Base-by-base conservation (phyloP, 2,797 vertebrate species). In the Notamacropus eugenii region DNA sequence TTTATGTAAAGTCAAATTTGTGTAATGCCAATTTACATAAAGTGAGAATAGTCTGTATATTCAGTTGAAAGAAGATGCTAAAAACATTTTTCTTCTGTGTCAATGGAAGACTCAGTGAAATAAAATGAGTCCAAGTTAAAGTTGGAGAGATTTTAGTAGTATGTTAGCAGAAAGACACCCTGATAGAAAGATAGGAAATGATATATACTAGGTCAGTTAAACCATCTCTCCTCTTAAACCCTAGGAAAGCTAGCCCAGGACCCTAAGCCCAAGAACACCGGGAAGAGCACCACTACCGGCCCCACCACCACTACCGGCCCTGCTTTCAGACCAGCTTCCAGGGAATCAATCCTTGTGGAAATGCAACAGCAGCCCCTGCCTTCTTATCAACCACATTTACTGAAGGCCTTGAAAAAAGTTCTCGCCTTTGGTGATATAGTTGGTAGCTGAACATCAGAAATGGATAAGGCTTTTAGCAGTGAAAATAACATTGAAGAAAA, bases 121-220 rank as follows among this genome's bases (percentile, higher is more conserved):
- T 52, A 46, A 92, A 74, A 57, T 13, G 19, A 34, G n/a, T 95
- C 55, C 93, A 82, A 54, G 90, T 95, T 12, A 55, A 92, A 92
- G 57, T 9, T 58, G 3, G 59, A 10, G 4, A 92, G 27, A 56
- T 59, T 91, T 74, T 93, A n/a, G 40, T 29, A 3, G 22, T 54
- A 62, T 2, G 31, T 67, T 40, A 55, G 90, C 57, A 91, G 29
- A 19, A 82, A 82, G 67, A 1, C 5, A 40, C n/a, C n/a, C 19
- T 82, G 67, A 46, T 3, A 22, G 40, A 82, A 82, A 82, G 74
- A 82, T 27, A 27, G 22, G 22, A 46, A 46, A 40, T 46, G 40
- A 0, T 46, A 82, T 24, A 46, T 24, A 82, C 9, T 82, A 27
- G 74, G 74, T 82, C 40, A 24, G 74, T 82, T 82, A 27, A 82